Base-by-base conservation (phyloP, 1,140 invertebrate genomes). In the Luehdorfia chinensis region DNA sequence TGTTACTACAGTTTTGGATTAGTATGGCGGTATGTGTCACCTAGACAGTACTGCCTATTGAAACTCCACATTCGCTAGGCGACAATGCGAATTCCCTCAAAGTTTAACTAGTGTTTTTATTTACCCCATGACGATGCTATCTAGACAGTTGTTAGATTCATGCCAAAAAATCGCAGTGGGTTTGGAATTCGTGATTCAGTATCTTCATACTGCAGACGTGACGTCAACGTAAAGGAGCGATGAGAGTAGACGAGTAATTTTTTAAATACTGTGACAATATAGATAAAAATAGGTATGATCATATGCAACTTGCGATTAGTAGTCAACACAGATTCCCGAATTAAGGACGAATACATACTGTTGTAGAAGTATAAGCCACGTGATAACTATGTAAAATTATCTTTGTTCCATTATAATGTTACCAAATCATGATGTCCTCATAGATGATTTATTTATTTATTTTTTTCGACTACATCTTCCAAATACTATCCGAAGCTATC, bases 261-360 rank as follows among this genome's bases (percentile, higher is more conserved):
- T 46, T 43, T 43, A 14, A 44, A 28, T 32, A 47, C 18, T 52
- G 53, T 64, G 57, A 66, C 54, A 54, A 46, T 49, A 36, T 12
- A 19, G 16, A 44, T 66, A 70, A 56, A 53, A 61, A 64, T 70
- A 66, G 50, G 44, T 2, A 32, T 53, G 58, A 48, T 55, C 15
- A 23, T 48, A 49, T 33, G 25, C n/a, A 3, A 21, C 19, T 3
- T 6, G 32, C 8, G n/a, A 14, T n/a, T n/a, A 4, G 6, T 15
- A 27, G 37, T 4, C 12, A 9, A 28, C 32, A 16, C 32, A 11
- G 4, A 16, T 14, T 39, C 1, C 2, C 8, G 25, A 28, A 7
- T 7, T 41, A 41, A 28, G 11, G 34, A 4, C 18, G 32, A 3
- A 3, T 14, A 13, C 11, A 25, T 6, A 37, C 11, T 23, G n/a